Evolutionary conservation across 2,113 vertebrate genomes (phyloP).

Genomic region (Otolemur garnettii): DNA sequence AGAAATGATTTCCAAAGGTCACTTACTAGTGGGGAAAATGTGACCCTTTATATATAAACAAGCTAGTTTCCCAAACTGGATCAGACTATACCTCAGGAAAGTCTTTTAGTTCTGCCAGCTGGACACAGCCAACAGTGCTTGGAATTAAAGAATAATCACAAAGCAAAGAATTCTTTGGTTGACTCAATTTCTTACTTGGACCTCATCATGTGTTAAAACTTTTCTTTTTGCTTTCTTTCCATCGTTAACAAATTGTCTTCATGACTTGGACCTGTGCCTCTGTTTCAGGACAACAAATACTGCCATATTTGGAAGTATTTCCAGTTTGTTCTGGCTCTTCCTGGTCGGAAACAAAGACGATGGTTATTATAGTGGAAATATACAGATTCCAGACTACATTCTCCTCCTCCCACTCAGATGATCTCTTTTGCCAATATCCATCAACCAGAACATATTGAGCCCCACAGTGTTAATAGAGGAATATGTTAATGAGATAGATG

Average conservation of each 20-base stretch:
- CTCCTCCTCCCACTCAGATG: neutral
- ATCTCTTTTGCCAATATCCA: conserved; percentile 43
- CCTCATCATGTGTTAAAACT: neutral
- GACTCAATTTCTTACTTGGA: neutral
- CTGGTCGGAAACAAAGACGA: neutral
- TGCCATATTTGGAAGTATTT: too few relatives aligned
- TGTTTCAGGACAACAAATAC: neutral
- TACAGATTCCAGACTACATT: neutral
- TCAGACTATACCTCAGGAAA: neutral
- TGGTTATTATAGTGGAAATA: neutral
- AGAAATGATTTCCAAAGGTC: neutral
- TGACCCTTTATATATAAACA: neutral
- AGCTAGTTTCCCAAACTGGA: neutral
- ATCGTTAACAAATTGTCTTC: neutral
- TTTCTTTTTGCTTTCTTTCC: neutral
- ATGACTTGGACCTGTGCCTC: neutral
- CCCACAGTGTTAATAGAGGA: conserved; percentile 16
- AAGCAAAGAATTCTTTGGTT: neutral
- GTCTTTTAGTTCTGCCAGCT: neutral
- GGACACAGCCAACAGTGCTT: neutral
- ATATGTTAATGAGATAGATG: conserved; percentile 24
- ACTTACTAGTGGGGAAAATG: neutral
- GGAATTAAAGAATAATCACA: neutral
- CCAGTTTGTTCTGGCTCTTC: neutral
- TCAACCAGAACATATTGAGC: conserved; percentile 44